Evolutionary conservation across 2,888 invertebrate genomes (phyloP), one percentile per base, ranked within the genome.

Genomic region (Caenorhabditis imperialis): DNA sequence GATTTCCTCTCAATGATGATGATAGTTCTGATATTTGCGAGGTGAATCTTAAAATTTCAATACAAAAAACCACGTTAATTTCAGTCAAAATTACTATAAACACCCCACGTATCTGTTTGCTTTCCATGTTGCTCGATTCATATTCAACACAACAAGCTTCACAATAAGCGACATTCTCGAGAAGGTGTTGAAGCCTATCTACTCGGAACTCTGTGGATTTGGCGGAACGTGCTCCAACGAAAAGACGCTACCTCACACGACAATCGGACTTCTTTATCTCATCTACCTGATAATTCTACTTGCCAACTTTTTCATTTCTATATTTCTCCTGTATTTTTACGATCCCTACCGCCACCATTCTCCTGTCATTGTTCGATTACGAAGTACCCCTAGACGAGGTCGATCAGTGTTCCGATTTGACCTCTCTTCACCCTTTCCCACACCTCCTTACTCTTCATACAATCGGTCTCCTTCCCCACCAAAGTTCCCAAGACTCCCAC

Each of bases 391-490:
- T 12, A 8, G 45, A 27, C 35, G 62, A 6, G 44, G 27, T 33
- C 51, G 62, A 18, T 25, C 53, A 14, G 4, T 12, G 6, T 35
- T 35, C 35, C 33, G 22, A 33, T 33, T 20, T 18, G 14, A 50
- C 14, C 1, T 35, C 4, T 20, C 20, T 4, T 18, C 33, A 7
- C 35, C 50, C 1, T 35, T 50, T 20, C 20, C 12, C 4, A 7
- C 62, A 1, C 16, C 44, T 6, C 23, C 42, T 14, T 25, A 44
- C 16, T 61, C 51, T 1, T 44, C 51, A 10, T 16, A 25, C 44
- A 35, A 37, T 44, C 53, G 62, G 6, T 53, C 62, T 16, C 62
- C 62, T 16, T 62, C 62, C 3, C 53, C 62, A 12, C 51, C 62
- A 16, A 53, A 53, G 33, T 8, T 60, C 6, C 7, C 37, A n/a